Conservation (phyloP, 1,140 invertebrate species). For the Agrypnia vestita region DNA sequence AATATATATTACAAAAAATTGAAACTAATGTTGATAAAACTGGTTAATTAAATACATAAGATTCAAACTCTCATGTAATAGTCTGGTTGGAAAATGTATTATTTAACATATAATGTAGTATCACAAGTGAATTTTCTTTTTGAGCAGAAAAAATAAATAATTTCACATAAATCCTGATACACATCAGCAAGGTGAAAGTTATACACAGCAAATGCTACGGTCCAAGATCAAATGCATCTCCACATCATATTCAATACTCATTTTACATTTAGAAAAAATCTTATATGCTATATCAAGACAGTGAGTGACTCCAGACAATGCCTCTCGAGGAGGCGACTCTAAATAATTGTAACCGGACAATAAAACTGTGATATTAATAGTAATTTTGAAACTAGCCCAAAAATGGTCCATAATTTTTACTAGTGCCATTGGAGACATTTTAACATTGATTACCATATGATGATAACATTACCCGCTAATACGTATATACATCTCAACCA, state of each 20-base stretch:
- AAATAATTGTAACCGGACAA: slow-evolving; percentile 6
- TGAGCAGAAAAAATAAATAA: slow-evolving; percentile 48
- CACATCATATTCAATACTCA: slow-evolving; percentile 35
- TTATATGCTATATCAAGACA: slow-evolving; percentile 57
- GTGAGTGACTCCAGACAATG: slow-evolving; percentile 47
- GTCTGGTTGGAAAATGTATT: slow-evolving; percentile 38
- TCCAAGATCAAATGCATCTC: slow-evolving; percentile 33
- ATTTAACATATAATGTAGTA: slow-evolving; percentile 46
- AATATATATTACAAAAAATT: slow-evolving; percentile 57
- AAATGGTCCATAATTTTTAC: neutral
- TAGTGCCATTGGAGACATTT: no score
- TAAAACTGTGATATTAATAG: slow-evolving; percentile 2
- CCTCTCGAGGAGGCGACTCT: slow-evolving; percentile 8
- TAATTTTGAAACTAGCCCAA: neutral
- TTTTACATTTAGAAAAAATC: slow-evolving; percentile 60
- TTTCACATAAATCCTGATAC: slow-evolving; percentile 27
- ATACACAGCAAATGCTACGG: slow-evolving; percentile 37
- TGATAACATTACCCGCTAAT: slow-evolving; percentile 17
- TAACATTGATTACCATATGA: slow-evolving; percentile 14
- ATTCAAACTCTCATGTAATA: slow-evolving; percentile 38
- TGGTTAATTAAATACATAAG: slow-evolving; percentile 25
- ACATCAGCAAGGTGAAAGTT: slow-evolving; percentile 20
- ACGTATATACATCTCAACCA: slow-evolving; percentile 15
- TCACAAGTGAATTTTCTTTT: slow-evolving; percentile 45
- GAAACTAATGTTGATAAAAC: slow-evolving; percentile 45